These are phyloP conservation scores for Tetraneura akinire DNA, from an alignment of 1,140 invertebrate species.

Conservation along the genomic window DNA sequence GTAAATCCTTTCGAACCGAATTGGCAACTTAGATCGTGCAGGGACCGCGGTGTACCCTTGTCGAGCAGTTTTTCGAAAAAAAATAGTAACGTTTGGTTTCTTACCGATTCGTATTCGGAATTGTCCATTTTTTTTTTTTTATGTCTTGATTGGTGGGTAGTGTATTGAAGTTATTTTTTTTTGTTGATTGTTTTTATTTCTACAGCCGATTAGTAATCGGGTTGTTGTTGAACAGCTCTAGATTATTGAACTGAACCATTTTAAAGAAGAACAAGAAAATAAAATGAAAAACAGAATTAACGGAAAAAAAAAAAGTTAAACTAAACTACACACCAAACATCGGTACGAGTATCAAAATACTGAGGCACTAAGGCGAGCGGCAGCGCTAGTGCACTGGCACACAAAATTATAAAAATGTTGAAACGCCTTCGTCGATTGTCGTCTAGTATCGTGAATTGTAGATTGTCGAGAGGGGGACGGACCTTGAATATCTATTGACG, in stretches of 20 bases:
- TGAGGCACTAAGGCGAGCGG: not conserved
- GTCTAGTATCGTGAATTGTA: not conserved
- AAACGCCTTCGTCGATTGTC: not conserved
- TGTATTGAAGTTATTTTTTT: too few species aligned
- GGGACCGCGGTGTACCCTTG: slow-evolving; percentile 87
- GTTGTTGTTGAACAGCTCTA: not conserved
- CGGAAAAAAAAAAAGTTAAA: not conserved
- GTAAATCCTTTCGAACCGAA: slow-evolving; percentile 95
- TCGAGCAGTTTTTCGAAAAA: slow-evolving; percentile 93
- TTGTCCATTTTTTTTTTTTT: slow-evolving; percentile 71
- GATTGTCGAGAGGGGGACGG: not conserved
- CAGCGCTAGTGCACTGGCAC: slow-evolving; percentile 34
- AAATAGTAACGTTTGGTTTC: slow-evolving; percentile 93
- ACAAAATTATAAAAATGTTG: not conserved
- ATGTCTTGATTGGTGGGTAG: too few species aligned
- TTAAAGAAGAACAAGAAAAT: not conserved
- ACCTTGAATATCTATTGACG: slow-evolving; percentile 40
- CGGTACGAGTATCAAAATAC: not conserved
- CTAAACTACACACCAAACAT: slow-evolving; percentile 12
- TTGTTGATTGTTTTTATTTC: too few species aligned
- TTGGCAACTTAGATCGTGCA: slow-evolving; percentile 95
- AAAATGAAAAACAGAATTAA: not conserved
- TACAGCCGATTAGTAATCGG: too few species aligned
- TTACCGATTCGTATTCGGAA: slow-evolving; percentile 87
- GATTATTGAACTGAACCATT: not conserved